A percentile compares a stretch with the other conserved stretches of the same genome.
These are phyloP conservation scores for Drosophila micromelanica DNA, from an alignment of 1,140 invertebrate species.

Conservation along the genomic window DNA sequence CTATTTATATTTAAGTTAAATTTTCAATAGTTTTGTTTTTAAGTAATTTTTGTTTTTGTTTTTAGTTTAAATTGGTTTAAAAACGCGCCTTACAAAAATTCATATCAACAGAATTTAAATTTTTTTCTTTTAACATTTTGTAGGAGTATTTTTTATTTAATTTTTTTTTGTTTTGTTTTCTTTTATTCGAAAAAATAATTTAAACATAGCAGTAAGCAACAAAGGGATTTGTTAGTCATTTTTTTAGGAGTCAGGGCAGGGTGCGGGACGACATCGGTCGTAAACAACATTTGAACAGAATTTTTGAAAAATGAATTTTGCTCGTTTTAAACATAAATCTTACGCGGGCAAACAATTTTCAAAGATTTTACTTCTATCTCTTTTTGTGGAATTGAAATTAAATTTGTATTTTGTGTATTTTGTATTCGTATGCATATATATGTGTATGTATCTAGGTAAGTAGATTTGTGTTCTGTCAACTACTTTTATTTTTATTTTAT, in stretches of 20 bases:
- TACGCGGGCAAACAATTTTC: slow-evolving; percentile 62
- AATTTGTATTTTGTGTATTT: slow-evolving; percentile 36
- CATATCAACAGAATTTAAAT: slow-evolving; percentile 79
- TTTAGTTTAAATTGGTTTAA: slow-evolving; percentile 70
- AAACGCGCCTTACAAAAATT: slow-evolving; percentile 72
- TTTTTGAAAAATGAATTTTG: slow-evolving; percentile 34
- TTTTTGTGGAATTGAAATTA: slow-evolving; percentile 29
- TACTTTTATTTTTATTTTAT: slow-evolving; percentile 32
- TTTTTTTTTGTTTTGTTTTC: slow-evolving; percentile 1
- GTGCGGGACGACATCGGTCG: neutral
- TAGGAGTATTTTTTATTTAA: slow-evolving; percentile 55
- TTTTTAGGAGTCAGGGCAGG: slow-evolving; percentile 1
- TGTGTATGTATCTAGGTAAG: slow-evolving; percentile 54
- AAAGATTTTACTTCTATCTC: slow-evolving; percentile 22
- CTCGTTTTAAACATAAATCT: slow-evolving; percentile 67
- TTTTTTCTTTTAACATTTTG: slow-evolving; percentile 36
- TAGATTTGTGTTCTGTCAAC: slow-evolving; percentile 52
- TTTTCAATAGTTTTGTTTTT: slow-evolving; percentile 68
- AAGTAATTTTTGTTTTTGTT: slow-evolving; percentile 34
- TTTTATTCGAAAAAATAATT: slow-evolving; percentile 57
- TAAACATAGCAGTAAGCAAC: slow-evolving; percentile 79
- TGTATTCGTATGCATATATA: slow-evolving; percentile 53
- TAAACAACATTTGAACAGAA: slow-evolving; percentile 30
- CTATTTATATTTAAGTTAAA: slow-evolving; percentile 80
- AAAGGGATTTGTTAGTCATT: slow-evolving; percentile 33